These are phyloP conservation scores for Perognathus longimembris DNA, from an alignment of 2,113 vertebrate genomes.

Conservation along the genomic window DNA sequence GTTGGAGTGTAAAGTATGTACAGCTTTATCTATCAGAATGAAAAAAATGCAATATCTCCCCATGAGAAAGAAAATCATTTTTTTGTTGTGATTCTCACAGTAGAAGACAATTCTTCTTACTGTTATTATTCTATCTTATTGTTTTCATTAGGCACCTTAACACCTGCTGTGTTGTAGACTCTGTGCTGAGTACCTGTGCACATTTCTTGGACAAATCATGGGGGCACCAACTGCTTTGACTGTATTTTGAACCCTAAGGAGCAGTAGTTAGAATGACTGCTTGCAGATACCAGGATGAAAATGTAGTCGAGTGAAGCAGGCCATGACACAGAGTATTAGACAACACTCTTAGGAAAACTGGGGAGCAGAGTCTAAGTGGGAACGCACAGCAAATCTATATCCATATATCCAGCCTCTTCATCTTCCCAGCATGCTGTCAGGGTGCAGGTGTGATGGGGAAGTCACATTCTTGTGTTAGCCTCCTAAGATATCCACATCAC, in stretches of 20 bases:
- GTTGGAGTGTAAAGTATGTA: background rate
- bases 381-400: background rate
- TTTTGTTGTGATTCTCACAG: background rate
- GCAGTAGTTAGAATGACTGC: background rate
- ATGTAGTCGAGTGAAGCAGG: background rate
- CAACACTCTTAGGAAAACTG: background rate
- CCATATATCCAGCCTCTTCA: background rate
- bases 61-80: background rate
- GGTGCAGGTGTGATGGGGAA: background rate
- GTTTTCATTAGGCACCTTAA: too few relatives aligned
- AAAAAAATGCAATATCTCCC: background rate
- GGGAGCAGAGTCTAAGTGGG: background rate
- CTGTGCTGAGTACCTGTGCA: too few relatives aligned
- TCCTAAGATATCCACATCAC: background rate
- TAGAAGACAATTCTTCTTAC: too few relatives aligned
- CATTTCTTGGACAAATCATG: background rate
- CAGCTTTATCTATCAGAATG: background rate
- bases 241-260: constrained; percentile 4
- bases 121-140: too few relatives aligned
- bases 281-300: background rate
- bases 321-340: background rate
- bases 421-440: background rate
- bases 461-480: background rate
- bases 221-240: background rate
- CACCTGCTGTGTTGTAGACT: too few relatives aligned